Percentiles rank a stretch among this genome's conserved stretches.
phyloP scores from a whole-genome alignment of 2,113 vertebrate genomes.

The Junco hyemalis region DNA sequence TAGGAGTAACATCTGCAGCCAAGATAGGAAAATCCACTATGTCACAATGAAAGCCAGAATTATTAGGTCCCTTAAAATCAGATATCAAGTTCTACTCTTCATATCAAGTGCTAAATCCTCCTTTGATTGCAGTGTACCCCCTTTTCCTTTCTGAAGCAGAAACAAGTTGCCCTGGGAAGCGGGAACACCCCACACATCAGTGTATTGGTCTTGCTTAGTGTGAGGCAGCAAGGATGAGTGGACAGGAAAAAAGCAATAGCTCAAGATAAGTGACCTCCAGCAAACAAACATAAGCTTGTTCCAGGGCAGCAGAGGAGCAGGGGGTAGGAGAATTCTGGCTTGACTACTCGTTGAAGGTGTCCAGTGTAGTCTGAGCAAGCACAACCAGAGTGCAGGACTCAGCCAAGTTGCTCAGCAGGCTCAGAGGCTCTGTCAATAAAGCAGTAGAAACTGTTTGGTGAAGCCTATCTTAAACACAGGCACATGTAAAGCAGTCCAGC shows the following conservation, averaged over 20 bases:
- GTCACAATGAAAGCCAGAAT: neutral
- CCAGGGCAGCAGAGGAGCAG: neutral
- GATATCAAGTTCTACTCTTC: neutral
- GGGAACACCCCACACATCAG: neutral
- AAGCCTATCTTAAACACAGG: neutral
- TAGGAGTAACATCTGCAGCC: neutral
- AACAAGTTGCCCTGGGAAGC: neutral
- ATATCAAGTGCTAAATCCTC: neutral
- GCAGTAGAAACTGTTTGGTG: neutral
- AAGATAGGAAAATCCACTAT: neutral
- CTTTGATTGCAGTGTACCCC: neutral
- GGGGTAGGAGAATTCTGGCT: slow-evolving; percentile 10
- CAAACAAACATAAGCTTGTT: slow-evolving; percentile 23
- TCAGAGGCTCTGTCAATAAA: slow-evolving; percentile 7
- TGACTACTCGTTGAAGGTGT: neutral
- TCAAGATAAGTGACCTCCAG: neutral
- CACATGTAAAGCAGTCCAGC: neutral
- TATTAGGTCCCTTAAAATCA: neutral
- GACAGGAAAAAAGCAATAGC: neutral
- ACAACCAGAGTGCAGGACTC: neutral
- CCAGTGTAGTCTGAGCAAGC: neutral
- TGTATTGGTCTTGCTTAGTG: neutral
- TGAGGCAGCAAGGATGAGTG: neutral
- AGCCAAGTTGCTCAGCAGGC: slow-evolving; percentile 5
- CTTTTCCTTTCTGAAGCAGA: neutral